Base-by-base conservation (phyloP, 2,113 vertebrate species). In the Sander vitreus region DNA sequence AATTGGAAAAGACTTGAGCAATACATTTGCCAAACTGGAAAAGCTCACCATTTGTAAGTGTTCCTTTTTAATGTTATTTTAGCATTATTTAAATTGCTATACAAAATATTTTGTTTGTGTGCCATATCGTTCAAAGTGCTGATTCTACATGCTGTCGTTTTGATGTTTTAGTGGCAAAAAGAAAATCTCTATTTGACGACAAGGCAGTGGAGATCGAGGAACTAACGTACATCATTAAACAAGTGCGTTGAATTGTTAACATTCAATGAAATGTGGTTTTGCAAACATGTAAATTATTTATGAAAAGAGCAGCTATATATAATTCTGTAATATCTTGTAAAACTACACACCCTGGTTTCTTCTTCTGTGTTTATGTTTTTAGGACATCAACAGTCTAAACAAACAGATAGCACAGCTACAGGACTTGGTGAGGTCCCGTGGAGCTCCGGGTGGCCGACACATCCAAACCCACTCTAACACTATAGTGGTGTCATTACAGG, bases 341-440 rank as follows among this genome's bases (percentile, higher is more conserved):
- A 63, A 53, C 18, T 2, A 18, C 6, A 59, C 53, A 19, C 13
- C 13, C 33, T 25, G 1, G 36, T 33, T 55, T 48, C 2, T 64
- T 39, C 16, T 45, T 3, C 11, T 84, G 9, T 81, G 25, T 69
- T 62, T 59, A n/a, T n/a, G 57, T 78, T 65, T 70, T 63, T 80
- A 98, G 97, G 97, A 98, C 86, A 97, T 98, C 84, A 97, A 96
- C 92, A 97, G 96, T 81, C 94, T 98, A 85, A 97, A 98, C 91
- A 97, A 98, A 91, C 97, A 98, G 88, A 98, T 98, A 6, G 97
- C 97, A 53, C 97, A 98, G 86, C 96, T 98, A 83, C 97, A 98
- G 90, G 96, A 97, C 62, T 92, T 98, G 48, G 96, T 97, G 78
- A 93, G 93, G 45, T 96, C 96, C 23, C 96, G 96, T 9, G 95